Evolutionary conservation across 1,140 invertebrate genomes (phyloP), one percentile per base, ranked within the genome.

Genomic region (Pseudachorutes palmiensis): DNA sequence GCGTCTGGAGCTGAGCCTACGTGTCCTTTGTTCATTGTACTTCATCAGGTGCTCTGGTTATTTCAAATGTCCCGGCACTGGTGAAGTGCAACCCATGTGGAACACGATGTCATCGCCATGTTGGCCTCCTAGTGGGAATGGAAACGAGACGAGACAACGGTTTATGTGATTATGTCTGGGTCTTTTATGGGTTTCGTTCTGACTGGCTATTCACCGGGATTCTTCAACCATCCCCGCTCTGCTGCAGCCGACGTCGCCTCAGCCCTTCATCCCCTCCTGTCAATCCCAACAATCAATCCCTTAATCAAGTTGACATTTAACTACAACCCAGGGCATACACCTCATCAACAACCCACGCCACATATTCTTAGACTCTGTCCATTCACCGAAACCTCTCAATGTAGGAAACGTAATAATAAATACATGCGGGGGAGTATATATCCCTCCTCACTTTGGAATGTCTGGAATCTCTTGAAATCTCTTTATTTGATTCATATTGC

Each of bases 31-130:
- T 89, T 89, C 88, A 91, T 93, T 93, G 91, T 93, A 93, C 91
- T 93, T 92, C 91, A 92, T 93, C 90, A 93, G 91, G 91, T 93
- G 91, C 91, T 93, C 90, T 92, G 91, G 91, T 91, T 82, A 81
- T 79, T 81, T 76, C 41, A 58, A 75, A 89, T 55, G 9, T 90
- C 90, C 90, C 90, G 90, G 89, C 91, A 87, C 90, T 93, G 89
- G 89, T 91, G 90, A 89, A 92, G 90, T 92, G 89, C 90, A 92
- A 84, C 83, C 83, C 80, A 84, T 83, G 81, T 80, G 83, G 64
- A 19, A 55, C 51, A 55, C 24, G 51, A 55, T 16, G 51, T 14
- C 51, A 55, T 14, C 51, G 51, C 51, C 51, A 14, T 55, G 9
- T 45, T 45, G 9, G 5, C 14, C 24, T 5, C 24, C 51, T 24